Evolutionary conservation across 2,797 vertebrate species (phyloP).

Genomic region (Coranthus polyacanthus): DNA sequence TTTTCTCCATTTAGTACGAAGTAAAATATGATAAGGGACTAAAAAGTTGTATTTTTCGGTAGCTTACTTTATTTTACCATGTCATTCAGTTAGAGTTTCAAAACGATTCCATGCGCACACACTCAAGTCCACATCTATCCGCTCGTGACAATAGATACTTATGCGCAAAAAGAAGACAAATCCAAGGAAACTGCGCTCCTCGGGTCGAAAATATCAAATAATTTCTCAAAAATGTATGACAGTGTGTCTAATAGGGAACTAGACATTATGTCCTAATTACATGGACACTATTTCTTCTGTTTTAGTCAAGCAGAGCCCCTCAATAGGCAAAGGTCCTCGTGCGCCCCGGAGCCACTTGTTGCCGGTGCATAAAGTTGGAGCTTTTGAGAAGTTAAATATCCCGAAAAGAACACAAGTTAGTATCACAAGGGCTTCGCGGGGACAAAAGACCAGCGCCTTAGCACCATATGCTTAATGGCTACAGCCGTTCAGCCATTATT

Average conservation of each 20-base stretch:
- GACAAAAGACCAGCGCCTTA: slow-evolving; percentile 85
- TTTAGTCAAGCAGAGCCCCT: slow-evolving; percentile 33
- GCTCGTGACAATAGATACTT: slow-evolving; percentile 23
- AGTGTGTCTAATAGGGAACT: slow-evolving; percentile 8
- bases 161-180: slow-evolving; percentile 63
- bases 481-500: slow-evolving; percentile 84
- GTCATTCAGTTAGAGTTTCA: background rate
- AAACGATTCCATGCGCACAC: slow-evolving; percentile 17
- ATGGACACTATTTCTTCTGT: slow-evolving; percentile 29
- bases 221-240: slow-evolving; percentile 15
- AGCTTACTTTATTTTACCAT: background rate
- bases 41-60: background rate
- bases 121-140: background rate
- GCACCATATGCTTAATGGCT: slow-evolving; percentile 89
- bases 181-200: slow-evolving; percentile 2
- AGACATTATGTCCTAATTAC: slow-evolving; percentile 7
- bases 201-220: background rate
- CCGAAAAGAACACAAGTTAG: slow-evolving; percentile 81
- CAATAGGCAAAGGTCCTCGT: slow-evolving; percentile 48
- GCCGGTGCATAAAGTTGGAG: slow-evolving; percentile 73
- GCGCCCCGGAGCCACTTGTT: slow-evolving; percentile 81
- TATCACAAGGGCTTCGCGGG: slow-evolving; percentile 74
- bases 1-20: no score
- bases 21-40: no score
- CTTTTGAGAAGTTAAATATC: slow-evolving; percentile 84